phyloP scores from a whole-genome alignment of 2,113 vertebrate genomes.

The Xiphophorus maculatus region DNA sequence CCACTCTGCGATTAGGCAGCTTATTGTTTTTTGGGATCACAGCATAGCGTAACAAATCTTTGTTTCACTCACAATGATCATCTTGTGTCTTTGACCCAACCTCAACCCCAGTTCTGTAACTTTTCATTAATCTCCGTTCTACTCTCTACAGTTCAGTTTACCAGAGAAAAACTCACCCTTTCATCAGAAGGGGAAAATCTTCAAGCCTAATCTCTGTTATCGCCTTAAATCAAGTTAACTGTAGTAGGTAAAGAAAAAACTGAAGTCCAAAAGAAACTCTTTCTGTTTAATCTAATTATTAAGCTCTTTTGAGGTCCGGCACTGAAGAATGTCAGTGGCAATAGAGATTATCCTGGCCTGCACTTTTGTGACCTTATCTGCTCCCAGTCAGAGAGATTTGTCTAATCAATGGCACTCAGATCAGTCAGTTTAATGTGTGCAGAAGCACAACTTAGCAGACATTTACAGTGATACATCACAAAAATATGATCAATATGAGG shows the following conservation, averaged over 20 bases:
- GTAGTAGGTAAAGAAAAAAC: not conserved
- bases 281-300: conserved; percentile 1
- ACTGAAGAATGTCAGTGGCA: not conserved
- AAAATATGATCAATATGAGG: not conserved
- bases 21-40: not conserved
- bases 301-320: conserved; percentile 7
- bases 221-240: not conserved
- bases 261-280: conserved; percentile 2
- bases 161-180: not conserved
- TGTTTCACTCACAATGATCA: conserved; percentile 10
- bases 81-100: not conserved
- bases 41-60: not conserved
- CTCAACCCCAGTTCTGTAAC: not conserved
- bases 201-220: not conserved
- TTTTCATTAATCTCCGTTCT: not conserved
- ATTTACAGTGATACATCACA: not conserved
- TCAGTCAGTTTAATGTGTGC: not conserved
- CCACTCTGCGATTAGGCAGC: not conserved
- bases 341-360: not conserved
- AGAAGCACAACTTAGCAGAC: not conserved
- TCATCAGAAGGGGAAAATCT: not conserved
- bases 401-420: not conserved
- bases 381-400: not conserved
- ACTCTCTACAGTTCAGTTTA: not conserved
- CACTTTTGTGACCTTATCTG: not conserved